Evolutionary conservation across 2,888 invertebrate species (phyloP).

Genomic region (Diadegma fenestrale): DNA sequence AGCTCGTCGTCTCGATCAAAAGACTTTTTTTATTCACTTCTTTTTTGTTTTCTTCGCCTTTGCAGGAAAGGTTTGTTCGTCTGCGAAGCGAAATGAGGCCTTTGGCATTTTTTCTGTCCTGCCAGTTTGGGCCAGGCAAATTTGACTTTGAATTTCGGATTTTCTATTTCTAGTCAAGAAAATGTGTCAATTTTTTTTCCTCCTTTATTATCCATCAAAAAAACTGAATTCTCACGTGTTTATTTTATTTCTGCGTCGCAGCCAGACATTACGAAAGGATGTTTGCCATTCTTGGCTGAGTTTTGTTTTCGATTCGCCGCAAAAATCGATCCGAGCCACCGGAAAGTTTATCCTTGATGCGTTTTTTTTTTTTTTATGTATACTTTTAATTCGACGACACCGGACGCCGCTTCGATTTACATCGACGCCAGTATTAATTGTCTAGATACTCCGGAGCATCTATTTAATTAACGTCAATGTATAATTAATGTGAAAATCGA

Average conservation of each 20-base stretch:
- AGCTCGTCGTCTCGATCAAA: background rate
- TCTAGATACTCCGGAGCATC: slow-evolving; percentile 38
- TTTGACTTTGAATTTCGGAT: background rate
- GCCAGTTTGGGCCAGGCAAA: background rate
- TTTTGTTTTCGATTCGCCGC: slow-evolving; percentile 10
- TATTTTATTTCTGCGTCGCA: background rate
- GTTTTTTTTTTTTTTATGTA: background rate
- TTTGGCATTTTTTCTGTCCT: background rate
- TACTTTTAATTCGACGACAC: slow-evolving; percentile 46
- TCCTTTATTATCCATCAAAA: background rate
- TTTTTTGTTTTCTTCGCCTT: background rate
- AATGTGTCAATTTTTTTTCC: background rate
- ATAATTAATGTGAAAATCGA: slow-evolving; percentile 1
- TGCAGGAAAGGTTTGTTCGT: background rate
- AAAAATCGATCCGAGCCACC: slow-evolving; percentile 26
- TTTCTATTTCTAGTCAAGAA: background rate
- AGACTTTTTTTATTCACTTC: slow-evolving; percentile 1
- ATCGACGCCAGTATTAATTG: slow-evolving; percentile 57
- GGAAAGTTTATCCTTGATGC: slow-evolving; percentile 8
- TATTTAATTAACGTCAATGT: slow-evolving; percentile 34
- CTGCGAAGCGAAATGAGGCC: background rate
- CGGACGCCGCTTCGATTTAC: slow-evolving; percentile 64
- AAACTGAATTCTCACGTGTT: background rate
- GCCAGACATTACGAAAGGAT: slow-evolving; percentile 25
- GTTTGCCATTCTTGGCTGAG: slow-evolving; percentile 6